A percentile compares a stretch with the other conserved stretches of the same genome.
Evolutionary conservation across 2,113 vertebrate genomes (phyloP).

Genomic region (Arothron firmamentum): DNA sequence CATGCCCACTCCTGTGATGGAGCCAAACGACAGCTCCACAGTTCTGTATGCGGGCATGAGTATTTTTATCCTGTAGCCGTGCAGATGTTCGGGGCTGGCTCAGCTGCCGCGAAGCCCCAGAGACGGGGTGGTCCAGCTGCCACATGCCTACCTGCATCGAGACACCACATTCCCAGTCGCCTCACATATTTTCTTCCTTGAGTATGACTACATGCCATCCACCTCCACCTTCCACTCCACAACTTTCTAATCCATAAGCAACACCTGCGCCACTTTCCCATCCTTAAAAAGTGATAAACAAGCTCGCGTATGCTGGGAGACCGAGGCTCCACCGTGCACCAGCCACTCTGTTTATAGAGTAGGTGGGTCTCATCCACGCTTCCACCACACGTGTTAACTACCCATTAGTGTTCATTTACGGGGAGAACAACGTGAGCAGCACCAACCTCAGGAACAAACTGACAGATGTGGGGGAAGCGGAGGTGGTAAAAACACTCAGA

Average conservation of each 20-base stretch:
- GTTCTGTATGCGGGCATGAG: slow-evolving; percentile 21
- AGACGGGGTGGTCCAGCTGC: slow-evolving; percentile 67
- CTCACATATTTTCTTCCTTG: slow-evolving; percentile 26
- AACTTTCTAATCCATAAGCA: slow-evolving; percentile 42
- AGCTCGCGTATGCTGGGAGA: too few species aligned
- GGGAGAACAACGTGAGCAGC: slow-evolving; percentile 51
- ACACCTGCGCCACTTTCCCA: slow-evolving; percentile 54
- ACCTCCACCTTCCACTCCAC: slow-evolving; percentile 25
- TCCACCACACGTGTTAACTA: too few species aligned
- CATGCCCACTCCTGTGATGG: too few species aligned
- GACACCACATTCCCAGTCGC: slow-evolving; percentile 44
- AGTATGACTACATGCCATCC: not conserved
- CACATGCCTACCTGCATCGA: slow-evolving; percentile 36
- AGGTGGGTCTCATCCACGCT: too few species aligned
- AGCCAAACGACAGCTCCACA: too few species aligned
- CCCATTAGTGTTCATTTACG: slow-evolving; percentile 49
- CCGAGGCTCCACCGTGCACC: too few species aligned
- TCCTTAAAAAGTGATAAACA: not conserved
- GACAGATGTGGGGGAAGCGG: slow-evolving; percentile 55
- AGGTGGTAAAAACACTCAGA: slow-evolving; percentile 46
- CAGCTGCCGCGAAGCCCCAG: slow-evolving; percentile 70
- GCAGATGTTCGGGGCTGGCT: slow-evolving; percentile 73
- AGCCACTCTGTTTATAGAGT: too few species aligned
- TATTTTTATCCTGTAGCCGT: slow-evolving; percentile 68
- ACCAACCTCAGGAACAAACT: slow-evolving; percentile 49